Evolutionary conservation across 2,113 vertebrate genomes (phyloP).

Genomic region (Laterallus jamaicensis): DNA sequence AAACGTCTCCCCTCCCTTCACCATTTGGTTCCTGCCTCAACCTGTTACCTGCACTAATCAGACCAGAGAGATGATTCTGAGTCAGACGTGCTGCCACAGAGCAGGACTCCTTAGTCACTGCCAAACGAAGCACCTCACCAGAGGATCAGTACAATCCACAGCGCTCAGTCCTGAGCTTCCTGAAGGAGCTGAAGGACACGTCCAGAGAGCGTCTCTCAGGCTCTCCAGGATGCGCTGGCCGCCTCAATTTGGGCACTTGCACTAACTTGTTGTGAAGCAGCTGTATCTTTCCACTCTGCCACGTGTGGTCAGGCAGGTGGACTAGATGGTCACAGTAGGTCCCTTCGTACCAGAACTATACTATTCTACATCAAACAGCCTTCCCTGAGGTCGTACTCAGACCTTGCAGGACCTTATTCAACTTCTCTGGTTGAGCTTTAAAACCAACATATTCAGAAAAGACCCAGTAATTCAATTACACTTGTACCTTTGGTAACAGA

Average conservation of each 20-base stretch:
- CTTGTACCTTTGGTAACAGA: not conserved
- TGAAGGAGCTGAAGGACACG: rapidly evolving
- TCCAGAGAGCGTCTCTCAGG: not conserved
- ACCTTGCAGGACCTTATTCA: not conserved
- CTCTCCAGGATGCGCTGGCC: not conserved
- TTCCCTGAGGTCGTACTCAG: not conserved
- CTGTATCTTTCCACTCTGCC: not conserved
- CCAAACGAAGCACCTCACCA: not conserved
- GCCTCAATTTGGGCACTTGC: rapidly evolving
- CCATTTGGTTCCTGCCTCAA: not conserved
- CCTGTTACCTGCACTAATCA: not conserved
- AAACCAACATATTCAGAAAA: not conserved
- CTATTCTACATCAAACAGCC: not conserved
- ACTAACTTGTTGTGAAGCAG: not conserved
- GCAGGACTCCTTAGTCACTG: not conserved
- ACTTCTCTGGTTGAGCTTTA: not conserved
- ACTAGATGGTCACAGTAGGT: not conserved
- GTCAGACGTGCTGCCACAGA: not conserved
- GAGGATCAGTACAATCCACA: not conserved
- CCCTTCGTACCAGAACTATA: not conserved
- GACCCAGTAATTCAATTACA: not conserved
- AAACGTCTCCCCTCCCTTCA: not conserved
- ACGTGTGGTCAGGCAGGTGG: not conserved
- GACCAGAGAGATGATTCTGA: not conserved
- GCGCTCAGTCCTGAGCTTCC: not conserved